These are phyloP conservation scores for Hyperopisus bebe DNA, from an alignment of 2,113 vertebrate genomes.

Conservation along the genomic window DNA sequence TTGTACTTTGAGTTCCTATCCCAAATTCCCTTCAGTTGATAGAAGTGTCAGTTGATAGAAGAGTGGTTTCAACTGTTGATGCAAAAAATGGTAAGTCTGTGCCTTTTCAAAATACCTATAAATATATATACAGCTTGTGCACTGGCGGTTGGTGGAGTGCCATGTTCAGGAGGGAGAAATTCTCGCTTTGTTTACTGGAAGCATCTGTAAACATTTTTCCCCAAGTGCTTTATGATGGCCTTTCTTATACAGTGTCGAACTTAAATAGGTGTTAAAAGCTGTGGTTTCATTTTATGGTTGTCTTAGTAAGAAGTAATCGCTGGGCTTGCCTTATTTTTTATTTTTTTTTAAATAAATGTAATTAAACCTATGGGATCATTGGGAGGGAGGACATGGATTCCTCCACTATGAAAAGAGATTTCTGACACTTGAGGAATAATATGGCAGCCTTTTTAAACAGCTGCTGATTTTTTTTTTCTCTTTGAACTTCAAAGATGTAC, in stretches of 20 bases:
- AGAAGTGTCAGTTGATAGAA: neutral
- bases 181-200: neutral
- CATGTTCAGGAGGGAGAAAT: neutral
- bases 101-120: conserved; percentile 32
- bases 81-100: conserved; percentile 38
- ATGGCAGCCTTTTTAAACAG: neutral
- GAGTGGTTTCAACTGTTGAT: conserved; percentile 16
- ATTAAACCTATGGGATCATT: neutral
- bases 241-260: conserved; percentile 6
- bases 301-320: neutral
- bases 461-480: neutral
- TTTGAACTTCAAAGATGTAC: conserved; percentile 6
- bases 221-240: conserved; percentile 19
- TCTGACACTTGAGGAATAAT: neutral
- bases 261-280: conserved; percentile 2
- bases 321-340: neutral
- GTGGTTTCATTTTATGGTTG: conserved; percentile 3
- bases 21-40: neutral
- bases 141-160: conserved; percentile 18
- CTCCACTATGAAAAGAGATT: neutral
- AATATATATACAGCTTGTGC: conserved; percentile 20
- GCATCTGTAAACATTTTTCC: neutral
- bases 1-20: neutral
- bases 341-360: neutral
- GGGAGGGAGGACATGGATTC: neutral